A percentile compares a stretch with the other conserved stretches of the same genome.
phyloP scores from a whole-genome alignment of 1,140 invertebrate species.

The Caerostris darwini region DNA sequence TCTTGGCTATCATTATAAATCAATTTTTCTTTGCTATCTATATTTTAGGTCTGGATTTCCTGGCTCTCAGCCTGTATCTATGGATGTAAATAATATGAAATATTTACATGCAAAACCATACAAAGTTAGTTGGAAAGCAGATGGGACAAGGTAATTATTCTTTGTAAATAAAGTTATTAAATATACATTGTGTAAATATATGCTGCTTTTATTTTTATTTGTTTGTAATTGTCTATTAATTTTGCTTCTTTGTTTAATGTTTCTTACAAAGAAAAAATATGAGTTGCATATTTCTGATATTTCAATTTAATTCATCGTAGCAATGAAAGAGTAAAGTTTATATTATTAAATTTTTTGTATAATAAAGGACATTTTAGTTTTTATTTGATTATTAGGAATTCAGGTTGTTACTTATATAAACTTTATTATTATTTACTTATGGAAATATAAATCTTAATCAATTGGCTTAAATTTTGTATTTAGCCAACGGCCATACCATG shows the following conservation, averaged over 20 bases:
- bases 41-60: conserved; percentile 90
- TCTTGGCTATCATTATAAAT: not conserved
- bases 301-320: too few species aligned
- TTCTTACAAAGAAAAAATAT: not conserved
- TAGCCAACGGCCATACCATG: too few species aligned
- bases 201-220: not conserved
- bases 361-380: too few species aligned
- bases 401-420: too few species aligned
- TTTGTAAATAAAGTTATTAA: not conserved
- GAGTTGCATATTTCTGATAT: too few species aligned
- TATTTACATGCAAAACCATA: conserved; percentile 91
- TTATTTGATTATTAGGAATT: too few species aligned
- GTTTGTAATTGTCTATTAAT: not conserved
- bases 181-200: too few species aligned
- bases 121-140: conserved; percentile 99
- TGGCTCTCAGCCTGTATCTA: conserved; percentile 97
- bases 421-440: too few species aligned
- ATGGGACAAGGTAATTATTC: conserved; percentile 90
- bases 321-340: too few species aligned
- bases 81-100: conserved; percentile 92
- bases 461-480: too few species aligned
- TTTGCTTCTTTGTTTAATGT: not conserved
- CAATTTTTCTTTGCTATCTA: not conserved
- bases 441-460: too few species aligned
- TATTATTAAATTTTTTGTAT: too few species aligned